Percentiles rank a stretch among this genome's conserved stretches.
Evolutionary conservation across 37 sponge, comb jelly and placozoan species (phyloP).

Genomic region (Agelas oroides): DNA sequence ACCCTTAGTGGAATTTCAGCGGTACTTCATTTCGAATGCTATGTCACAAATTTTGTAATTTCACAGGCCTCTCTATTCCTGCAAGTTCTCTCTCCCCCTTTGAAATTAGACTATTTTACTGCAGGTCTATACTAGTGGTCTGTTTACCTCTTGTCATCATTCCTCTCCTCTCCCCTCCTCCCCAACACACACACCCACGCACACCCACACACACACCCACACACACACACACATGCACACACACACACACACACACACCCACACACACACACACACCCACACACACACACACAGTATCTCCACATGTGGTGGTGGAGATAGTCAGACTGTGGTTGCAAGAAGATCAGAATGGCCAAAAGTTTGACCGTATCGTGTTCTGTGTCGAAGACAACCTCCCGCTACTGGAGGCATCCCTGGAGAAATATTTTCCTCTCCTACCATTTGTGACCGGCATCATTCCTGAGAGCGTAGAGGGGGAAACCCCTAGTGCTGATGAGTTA

Average conservation of each 20-base stretch:
- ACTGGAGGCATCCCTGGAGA: slow-evolving; percentile 1
- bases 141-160: no score
- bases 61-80: no score
- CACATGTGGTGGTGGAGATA: slow-evolving; percentile 26
- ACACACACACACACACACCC: not conserved
- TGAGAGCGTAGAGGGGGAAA: no score
- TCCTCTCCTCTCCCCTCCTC: not conserved
- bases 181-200: not conserved
- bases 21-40: no score
- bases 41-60: no score
- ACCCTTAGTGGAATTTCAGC: no score
- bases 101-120: no score
- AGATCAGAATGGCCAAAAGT: slow-evolving; percentile 1
- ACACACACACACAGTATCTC: slow-evolving; percentile 27
- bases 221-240: not conserved
- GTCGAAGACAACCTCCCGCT: not conserved
- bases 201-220: not conserved
- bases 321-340: slow-evolving; percentile 53
- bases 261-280: not conserved
- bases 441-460: no score
- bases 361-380: slow-evolving; percentile 34
- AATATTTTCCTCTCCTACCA: slow-evolving; percentile 25
- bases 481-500: no score
- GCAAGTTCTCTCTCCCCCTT: no score
- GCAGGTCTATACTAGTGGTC: no score